These are phyloP conservation scores for Cochlearius cochlearius DNA, from an alignment of 2,113 vertebrate genomes.

Conservation along the genomic window DNA sequence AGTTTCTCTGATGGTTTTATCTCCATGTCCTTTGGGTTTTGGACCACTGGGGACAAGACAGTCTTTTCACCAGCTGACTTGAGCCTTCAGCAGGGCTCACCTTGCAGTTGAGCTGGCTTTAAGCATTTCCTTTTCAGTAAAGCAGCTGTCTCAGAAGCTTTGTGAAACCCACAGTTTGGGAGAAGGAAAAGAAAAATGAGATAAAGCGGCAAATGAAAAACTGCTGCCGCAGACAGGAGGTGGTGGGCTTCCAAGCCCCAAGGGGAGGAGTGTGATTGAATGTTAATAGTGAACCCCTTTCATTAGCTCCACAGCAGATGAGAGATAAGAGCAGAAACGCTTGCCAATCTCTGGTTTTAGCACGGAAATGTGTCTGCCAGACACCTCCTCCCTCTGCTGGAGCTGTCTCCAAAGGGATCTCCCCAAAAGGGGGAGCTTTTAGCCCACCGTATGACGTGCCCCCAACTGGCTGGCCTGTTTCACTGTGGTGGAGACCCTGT, in stretches of 20 bases:
- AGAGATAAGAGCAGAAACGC: slow-evolving; percentile 21
- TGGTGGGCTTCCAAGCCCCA: neutral
- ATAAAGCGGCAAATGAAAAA: neutral
- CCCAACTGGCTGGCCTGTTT: neutral
- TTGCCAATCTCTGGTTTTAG: neutral
- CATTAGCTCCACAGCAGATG: slow-evolving; percentile 12
- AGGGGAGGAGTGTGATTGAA: neutral
- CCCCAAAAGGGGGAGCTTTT: slow-evolving; percentile 64
- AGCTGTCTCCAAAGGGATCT: slow-evolving; percentile 40
- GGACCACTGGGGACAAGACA: neutral
- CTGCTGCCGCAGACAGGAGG: neutral
- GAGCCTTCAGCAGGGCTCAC: neutral
- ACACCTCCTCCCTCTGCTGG: neutral
- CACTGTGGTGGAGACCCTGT: neutral
- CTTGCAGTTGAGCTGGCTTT: neutral
- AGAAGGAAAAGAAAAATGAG: slow-evolving; percentile 23
- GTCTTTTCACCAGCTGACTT: neutral
- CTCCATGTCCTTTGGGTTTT: neutral
- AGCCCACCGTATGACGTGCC: neutral
- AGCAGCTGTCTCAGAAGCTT: neutral
- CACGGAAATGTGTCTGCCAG: neutral
- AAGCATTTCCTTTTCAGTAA: slow-evolving; percentile 3
- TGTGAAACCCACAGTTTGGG: neutral
- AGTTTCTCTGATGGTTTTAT: slow-evolving; percentile 44
- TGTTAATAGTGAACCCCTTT: slow-evolving; percentile 8